A percentile compares a stretch with the other conserved stretches of the same genome.
These are phyloP conservation scores for Sebastolobus altivelis DNA, from an alignment of 2,797 vertebrate species.

Conservation along the genomic window DNA sequence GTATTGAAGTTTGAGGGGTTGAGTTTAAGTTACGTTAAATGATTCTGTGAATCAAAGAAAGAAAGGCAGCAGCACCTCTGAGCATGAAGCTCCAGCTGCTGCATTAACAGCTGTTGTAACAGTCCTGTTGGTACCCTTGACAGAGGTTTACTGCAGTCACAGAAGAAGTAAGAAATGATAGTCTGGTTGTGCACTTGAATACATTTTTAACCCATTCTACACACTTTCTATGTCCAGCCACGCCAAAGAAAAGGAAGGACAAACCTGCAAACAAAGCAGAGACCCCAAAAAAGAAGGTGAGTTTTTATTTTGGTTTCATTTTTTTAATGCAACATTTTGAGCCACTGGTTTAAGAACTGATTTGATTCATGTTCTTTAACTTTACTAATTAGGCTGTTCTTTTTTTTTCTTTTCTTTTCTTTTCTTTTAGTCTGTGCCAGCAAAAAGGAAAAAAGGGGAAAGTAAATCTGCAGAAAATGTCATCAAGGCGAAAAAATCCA, in stretches of 20 bases:
- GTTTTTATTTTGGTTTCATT: not conserved
- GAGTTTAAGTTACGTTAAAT: not conserved
- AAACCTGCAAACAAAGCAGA: conserved; percentile 42
- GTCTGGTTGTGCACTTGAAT: not conserved
- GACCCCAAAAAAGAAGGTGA: conserved; percentile 55
- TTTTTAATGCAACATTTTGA: not conserved
- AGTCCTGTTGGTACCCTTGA: conserved; percentile 30
- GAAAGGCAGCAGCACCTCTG: conserved; percentile 15
- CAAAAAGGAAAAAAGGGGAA: conserved; percentile 65
- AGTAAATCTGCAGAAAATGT: conserved; percentile 33
- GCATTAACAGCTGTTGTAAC: not conserved
- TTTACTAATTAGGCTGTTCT: not conserved
- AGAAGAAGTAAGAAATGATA: not conserved
- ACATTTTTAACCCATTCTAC: not conserved
- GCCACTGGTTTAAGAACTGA: not conserved
- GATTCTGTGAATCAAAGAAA: not conserved
- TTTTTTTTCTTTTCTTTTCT: not conserved
- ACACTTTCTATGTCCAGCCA: conserved; percentile 15
- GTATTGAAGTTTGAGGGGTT: not conserved
- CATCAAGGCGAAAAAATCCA: conserved; percentile 60
- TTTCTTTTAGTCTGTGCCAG: conserved; percentile 36
- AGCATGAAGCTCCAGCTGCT: not conserved
- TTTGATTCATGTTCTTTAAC: not conserved
- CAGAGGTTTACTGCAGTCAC: not conserved
- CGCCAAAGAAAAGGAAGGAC: conserved; percentile 48